Conservation (phyloP, 2,888 invertebrate genomes). For the Hirtodrosophila duncani region DNA sequence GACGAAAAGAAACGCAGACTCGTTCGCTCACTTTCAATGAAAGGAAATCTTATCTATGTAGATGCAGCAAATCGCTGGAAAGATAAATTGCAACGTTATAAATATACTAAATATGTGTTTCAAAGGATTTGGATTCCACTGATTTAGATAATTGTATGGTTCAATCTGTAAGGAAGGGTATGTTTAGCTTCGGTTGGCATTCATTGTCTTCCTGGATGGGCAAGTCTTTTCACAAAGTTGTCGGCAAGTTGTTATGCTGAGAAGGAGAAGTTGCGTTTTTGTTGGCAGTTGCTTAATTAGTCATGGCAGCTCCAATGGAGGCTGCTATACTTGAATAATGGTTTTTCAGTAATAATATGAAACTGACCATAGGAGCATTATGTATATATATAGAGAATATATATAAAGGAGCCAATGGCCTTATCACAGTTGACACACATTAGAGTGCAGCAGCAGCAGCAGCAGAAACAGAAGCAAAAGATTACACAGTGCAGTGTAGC, state of each 20-base stretch:
- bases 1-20: too few relatives aligned
- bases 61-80: too few relatives aligned
- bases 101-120: too few relatives aligned
- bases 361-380: too few relatives aligned
- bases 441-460: slow-evolving; percentile 11
- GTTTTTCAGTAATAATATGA: slow-evolving; percentile 2
- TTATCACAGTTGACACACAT: slow-evolving; percentile 64
- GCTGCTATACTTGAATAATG: not conserved
- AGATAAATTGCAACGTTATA: too few relatives aligned
- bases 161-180: too few relatives aligned
- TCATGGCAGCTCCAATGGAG: slow-evolving; percentile 43
- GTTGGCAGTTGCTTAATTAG: slow-evolving; percentile 63
- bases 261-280: slow-evolving; percentile 55
- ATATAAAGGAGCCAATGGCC: slow-evolving; percentile 16
- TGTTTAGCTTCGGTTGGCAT: not conserved
- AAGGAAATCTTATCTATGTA: too few relatives aligned
- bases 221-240: slow-evolving; percentile 64
- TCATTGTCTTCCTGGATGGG: slow-evolving; percentile 28
- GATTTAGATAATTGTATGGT: too few relatives aligned
- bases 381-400: slow-evolving; percentile 3
- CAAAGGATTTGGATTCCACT: too few relatives aligned
- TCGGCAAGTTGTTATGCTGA: slow-evolving; percentile 63
- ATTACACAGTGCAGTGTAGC: not conserved
- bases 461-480: not conserved
- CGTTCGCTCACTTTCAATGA: too few relatives aligned